phyloP scores from a whole-genome alignment of 2,113 vertebrate genomes.

The Vidua chalybeata region DNA sequence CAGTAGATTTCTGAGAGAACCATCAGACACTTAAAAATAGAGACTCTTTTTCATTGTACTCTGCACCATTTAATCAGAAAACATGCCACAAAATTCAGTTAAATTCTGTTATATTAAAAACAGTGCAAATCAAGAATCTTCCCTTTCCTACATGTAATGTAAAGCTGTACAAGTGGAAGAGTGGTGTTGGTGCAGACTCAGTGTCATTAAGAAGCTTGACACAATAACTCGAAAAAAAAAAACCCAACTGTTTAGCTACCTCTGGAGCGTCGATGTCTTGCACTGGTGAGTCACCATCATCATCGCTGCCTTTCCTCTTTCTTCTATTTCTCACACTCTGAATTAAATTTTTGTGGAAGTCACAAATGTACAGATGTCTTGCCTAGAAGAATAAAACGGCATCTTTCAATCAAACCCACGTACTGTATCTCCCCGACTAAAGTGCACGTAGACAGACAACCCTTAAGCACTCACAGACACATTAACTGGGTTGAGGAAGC shows the following conservation, averaged over 20 bases:
- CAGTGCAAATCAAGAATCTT: background rate
- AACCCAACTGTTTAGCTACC: constrained; percentile 59
- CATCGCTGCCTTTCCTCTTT: constrained; percentile 85
- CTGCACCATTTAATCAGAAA: background rate
- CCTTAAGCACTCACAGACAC: background rate
- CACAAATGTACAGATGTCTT: constrained; percentile 84
- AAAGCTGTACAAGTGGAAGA: background rate
- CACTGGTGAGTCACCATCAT: constrained; percentile 83
- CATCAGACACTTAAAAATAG: background rate
- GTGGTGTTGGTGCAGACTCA: fast-evolving
- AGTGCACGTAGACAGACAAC: fast-evolving
- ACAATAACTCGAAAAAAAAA: background rate
- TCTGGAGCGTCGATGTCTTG: constrained; percentile 83
- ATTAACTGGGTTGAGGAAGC: background rate
- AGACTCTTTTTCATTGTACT: background rate
- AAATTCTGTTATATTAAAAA: background rate
- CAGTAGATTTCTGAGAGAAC: background rate
- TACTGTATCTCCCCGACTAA: too few relatives aligned
- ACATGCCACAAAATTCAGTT: background rate
- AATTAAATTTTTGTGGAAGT: constrained; percentile 86
- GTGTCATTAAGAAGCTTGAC: background rate
- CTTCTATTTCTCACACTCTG: constrained; percentile 84
- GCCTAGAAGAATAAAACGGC: constrained; percentile 67
- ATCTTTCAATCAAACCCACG: background rate
- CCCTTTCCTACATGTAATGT: fast-evolving